Percentiles rank a stretch among this genome's conserved stretches.
Conservation (phyloP, 2,888 invertebrate genomes). For the Fissipunctia ypsillon region DNA sequence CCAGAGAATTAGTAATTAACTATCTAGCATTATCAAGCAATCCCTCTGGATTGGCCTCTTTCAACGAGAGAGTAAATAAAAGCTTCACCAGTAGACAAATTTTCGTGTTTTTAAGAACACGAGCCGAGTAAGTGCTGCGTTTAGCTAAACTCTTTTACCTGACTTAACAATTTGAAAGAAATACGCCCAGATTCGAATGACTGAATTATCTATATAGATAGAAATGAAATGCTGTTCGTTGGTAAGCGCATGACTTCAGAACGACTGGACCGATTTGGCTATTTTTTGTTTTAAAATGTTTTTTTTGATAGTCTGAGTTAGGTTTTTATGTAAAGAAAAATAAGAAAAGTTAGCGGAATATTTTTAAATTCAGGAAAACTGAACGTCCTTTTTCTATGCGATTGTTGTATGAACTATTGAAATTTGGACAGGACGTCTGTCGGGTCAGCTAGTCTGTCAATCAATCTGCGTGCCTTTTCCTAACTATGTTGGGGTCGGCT, state of each 20-base stretch:
- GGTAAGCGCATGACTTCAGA: not conserved
- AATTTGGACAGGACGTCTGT: not conserved
- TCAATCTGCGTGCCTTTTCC: too few species aligned
- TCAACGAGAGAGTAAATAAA: constrained; percentile 26
- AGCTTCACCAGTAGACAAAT: not conserved
- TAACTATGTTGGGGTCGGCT: too few species aligned
- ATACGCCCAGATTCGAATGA: not conserved
- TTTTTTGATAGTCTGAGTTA: not conserved
- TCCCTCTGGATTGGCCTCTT: constrained; percentile 29
- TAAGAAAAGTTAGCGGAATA: not conserved
- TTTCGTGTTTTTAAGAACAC: constrained; percentile 6
- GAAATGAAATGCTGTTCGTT: not conserved
- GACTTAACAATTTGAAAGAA: constrained; percentile 13
- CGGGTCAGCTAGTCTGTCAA: not conserved
- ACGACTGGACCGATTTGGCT: not conserved
- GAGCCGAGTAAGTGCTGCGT: constrained; percentile 9
- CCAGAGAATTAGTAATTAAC: constrained; percentile 33
- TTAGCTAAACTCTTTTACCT: constrained; percentile 15
- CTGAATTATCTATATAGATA: not conserved
- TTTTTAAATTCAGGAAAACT: not conserved
- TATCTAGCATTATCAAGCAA: constrained; percentile 35
- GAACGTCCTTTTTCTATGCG: not conserved
- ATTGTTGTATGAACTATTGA: not conserved
- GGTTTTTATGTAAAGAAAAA: not conserved
- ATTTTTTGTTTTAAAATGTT: not conserved